Percentiles rank a stretch among this genome's conserved stretches.
Evolutionary conservation across 2,888 invertebrate species (phyloP).

Genomic region (Ophioninae sp.): DNA sequence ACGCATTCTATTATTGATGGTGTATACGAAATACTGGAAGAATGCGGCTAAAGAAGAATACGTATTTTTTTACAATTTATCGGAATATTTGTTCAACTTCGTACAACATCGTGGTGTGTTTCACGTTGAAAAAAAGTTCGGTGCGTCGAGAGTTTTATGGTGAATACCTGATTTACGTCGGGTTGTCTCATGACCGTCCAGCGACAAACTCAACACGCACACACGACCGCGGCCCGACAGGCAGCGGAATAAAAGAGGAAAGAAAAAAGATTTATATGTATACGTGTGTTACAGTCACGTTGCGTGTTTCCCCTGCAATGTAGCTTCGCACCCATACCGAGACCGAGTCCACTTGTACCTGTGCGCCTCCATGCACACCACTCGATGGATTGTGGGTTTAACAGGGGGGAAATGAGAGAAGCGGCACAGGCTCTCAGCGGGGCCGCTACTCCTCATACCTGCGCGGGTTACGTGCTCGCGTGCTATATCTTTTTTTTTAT

Average conservation of each 20-base stretch:
- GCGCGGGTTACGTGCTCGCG: background rate
- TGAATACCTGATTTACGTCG: conserved; percentile 70
- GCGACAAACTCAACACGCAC: conserved; percentile 63
- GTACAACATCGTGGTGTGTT: background rate
- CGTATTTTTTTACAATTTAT: background rate
- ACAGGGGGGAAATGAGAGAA: conserved; percentile 14
- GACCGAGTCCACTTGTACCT: conserved; percentile 3
- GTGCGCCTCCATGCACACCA: background rate
- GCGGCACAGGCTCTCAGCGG: conserved; percentile 3
- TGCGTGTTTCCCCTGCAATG: conserved; percentile 38
- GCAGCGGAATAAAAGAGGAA: conserved; percentile 7
- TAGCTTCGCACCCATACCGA: conserved; percentile 2
- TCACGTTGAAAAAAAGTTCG: background rate
- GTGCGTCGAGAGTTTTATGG: background rate
- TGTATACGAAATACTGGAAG: background rate
- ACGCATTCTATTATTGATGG: background rate
- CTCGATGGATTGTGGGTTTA: background rate
- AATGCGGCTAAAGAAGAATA: background rate
- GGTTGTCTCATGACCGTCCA: conserved; percentile 71
- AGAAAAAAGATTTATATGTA: conserved; percentile 20
- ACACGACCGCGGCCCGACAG: conserved; percentile 22
- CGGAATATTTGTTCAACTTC: background rate
- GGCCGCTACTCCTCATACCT: conserved; percentile 21
- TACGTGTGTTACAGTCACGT: conserved; percentile 37
- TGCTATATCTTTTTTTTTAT: background rate